Evolutionary conservation across 2,113 vertebrate genomes (phyloP).

Genomic region (Antigone vipio): DNA sequence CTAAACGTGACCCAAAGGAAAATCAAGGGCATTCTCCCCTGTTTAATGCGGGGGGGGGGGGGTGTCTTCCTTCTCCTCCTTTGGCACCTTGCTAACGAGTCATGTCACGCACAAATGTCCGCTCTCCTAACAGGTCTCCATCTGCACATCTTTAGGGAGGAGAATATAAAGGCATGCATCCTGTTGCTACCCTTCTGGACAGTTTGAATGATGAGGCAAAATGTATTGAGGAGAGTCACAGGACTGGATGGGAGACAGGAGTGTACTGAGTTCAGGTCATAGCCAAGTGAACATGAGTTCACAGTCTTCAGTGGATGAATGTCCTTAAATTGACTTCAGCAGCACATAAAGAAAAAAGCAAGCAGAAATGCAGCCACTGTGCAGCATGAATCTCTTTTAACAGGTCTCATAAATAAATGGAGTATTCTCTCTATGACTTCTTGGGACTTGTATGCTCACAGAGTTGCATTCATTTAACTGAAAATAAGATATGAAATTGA

Average conservation of each 20-base stretch:
- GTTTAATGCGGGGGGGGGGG: neutral
- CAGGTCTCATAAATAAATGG: neutral
- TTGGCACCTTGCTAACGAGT: neutral
- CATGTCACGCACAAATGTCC: neutral
- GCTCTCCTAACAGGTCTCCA: neutral
- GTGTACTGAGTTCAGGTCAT: neutral
- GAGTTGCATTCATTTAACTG: neutral
- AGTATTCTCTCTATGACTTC: neutral
- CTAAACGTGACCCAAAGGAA: neutral
- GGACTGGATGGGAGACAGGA: neutral
- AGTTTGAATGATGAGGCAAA: neutral
- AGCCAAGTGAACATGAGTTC: neutral
- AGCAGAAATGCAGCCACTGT: neutral
- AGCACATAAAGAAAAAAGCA: neutral
- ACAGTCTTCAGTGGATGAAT: neutral
- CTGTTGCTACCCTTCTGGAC: neutral
- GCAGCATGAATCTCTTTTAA: neutral
- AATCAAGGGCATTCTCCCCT: neutral
- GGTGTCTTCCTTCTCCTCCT: neutral
- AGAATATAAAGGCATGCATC: neutral
- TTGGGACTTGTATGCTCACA: neutral
- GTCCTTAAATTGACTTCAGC: neutral
- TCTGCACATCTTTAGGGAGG: neutral
- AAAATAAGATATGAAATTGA: neutral
- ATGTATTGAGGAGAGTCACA: neutral